phyloP scores from a whole-genome alignment of 2,113 vertebrate species.

The Chitala chitala region DNA sequence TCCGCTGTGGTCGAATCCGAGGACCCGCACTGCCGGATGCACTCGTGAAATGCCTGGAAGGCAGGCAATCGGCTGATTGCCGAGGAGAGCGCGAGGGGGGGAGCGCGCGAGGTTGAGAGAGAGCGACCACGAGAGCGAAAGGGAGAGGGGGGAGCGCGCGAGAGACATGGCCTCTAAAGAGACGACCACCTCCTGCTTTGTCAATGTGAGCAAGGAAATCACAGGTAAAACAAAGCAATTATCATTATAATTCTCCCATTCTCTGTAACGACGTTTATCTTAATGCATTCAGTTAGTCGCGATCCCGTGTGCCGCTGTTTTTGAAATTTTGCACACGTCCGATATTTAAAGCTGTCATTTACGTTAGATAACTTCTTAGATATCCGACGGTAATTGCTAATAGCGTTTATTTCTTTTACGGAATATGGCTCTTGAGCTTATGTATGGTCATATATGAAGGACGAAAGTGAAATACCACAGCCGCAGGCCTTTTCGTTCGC shows the following conservation, averaged over 20 bases:
- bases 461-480: neutral
- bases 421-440: neutral
- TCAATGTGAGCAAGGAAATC: slow-evolving; percentile 59
- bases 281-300: neutral
- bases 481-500: neutral
- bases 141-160: slow-evolving; percentile 49
- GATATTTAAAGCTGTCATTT: neutral
- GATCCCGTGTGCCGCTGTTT: neutral
- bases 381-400: neutral
- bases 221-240: slow-evolving; percentile 53
- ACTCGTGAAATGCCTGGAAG: slow-evolving; percentile 5
- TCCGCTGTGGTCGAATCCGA: neutral
- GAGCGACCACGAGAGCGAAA: neutral
- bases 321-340: neutral
- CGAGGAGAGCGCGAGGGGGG: neutral
- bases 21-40: neutral
- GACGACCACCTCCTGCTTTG: slow-evolving; percentile 54
- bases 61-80: neutral
- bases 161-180: slow-evolving; percentile 68
- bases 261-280: neutral
- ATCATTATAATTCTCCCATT: neutral
- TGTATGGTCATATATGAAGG: neutral
- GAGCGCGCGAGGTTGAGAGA: neutral
- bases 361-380: neutral
- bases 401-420: neutral